Conservation (phyloP, 2,113 vertebrate genomes). For the Pteruthius melanotis region DNA sequence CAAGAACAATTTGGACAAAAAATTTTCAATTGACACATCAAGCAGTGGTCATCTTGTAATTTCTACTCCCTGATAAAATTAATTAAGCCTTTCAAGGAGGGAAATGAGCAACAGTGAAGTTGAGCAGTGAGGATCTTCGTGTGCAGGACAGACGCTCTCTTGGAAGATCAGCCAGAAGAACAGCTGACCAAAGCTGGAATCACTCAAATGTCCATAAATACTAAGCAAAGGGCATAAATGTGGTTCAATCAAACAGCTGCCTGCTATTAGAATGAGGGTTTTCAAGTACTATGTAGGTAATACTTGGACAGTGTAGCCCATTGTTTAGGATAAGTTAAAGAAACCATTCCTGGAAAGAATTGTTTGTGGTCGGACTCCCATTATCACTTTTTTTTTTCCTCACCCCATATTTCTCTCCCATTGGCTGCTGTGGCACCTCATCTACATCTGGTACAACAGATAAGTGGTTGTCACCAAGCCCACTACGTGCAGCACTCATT, state of each 20-base stretch:
- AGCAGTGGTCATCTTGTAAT: background rate
- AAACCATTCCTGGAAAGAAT: background rate
- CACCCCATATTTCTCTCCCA: constrained; percentile 3
- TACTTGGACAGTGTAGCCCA: background rate
- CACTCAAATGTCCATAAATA: background rate
- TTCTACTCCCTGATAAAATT: background rate
- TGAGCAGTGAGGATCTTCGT: background rate
- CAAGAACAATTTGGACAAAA: background rate
- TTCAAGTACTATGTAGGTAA: background rate
- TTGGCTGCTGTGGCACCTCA: background rate
- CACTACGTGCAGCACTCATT: background rate
- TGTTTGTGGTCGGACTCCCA: background rate
- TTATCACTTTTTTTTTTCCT: background rate
- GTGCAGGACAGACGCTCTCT: background rate
- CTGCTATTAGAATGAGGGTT: background rate
- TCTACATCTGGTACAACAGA: background rate
- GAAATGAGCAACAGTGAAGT: background rate
- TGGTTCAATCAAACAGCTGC: background rate
- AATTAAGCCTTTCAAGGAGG: background rate
- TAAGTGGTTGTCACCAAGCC: background rate
- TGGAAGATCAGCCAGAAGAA: background rate
- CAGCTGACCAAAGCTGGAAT: background rate
- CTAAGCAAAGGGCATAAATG: background rate
- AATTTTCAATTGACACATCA: background rate
- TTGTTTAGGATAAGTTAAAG: background rate